Conservation (phyloP, 2,797 vertebrate genomes). For the Threskiornis aethiopicus region DNA sequence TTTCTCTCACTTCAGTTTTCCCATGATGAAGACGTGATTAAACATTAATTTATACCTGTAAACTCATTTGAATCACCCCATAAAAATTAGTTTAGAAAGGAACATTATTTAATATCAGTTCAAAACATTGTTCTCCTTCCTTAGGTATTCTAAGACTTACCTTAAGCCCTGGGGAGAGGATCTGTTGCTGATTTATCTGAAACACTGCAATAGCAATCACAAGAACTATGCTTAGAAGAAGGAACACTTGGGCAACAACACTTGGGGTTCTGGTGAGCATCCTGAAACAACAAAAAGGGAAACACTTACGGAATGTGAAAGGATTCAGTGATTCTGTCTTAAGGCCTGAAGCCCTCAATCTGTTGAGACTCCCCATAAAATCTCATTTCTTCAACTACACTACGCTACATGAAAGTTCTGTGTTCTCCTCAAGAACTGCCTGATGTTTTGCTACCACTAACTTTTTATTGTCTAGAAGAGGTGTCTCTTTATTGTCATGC, state of each 20-base stretch:
- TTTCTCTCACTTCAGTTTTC: not conserved
- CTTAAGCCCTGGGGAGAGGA: slow-evolving; percentile 83
- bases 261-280: slow-evolving; percentile 80
- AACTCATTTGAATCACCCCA: not conserved
- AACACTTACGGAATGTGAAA: not conserved
- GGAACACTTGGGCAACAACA: slow-evolving; percentile 76
- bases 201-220: slow-evolving; percentile 85
- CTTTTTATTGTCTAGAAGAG: not conserved
- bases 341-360: not conserved
- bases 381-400: not conserved
- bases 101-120: not conserved
- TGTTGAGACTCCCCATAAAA: not conserved
- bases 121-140: not conserved
- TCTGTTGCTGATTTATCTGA: slow-evolving; percentile 80
- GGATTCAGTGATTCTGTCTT: not conserved
- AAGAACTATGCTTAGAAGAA: slow-evolving; percentile 85
- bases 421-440: not conserved
- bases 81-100: not conserved
- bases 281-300: slow-evolving; percentile 36
- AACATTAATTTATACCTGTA: not conserved
- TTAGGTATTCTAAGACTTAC: slow-evolving; percentile 68
- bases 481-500: not conserved
- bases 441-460: not conserved
- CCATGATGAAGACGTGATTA: not conserved
- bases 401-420: not conserved